Evolutionary conservation across 2,888 invertebrate genomes (phyloP), one percentile per base, ranked within the genome.

Genomic region (Zhengitettix transpicula): DNA sequence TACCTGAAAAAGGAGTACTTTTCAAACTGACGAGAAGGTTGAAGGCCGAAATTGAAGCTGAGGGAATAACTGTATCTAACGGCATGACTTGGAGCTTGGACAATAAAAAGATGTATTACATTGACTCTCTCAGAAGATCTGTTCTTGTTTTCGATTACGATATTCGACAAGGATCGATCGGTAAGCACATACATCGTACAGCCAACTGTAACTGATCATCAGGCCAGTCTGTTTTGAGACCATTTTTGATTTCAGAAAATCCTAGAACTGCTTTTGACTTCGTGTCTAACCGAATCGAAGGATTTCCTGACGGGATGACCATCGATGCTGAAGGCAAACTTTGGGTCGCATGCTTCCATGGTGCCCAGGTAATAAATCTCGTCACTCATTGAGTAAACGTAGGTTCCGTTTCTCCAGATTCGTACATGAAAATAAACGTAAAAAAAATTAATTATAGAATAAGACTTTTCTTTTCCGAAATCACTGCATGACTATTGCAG

Each of bases 301-400:
- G 80, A n/a, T 75, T 82, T 65, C 82, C 82, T 57, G 87, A 87
- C 72, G 87, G 87, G 16, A 86, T 90, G 86, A 84, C 87, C 62
- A 85, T 87, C 59, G 90, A 90, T 73, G 77, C 79, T 0, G 82
- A 87, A 62, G 88, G 84, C 8, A 85, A 85, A 70, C 74, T 89
- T 9, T 89, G 89, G 85, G 79, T 89, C 53, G 87, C 87, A 57
- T 83, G 83, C 68, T 89, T 84, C 68, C 80, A 80, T 64, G 87
- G 82, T 1, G 77, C 80, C 10, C 78, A 81, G 68, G 75, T 84
- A 60, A 59, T 28, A 28, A 5, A 28, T 5, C 28, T 5, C 2
- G 28, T 28, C 28, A 28, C 7, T 28, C 2, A 28, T 28, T 28
- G 3, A 28, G 28, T 28, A 28, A 28, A 28, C 2, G 2, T 28